Evolutionary conservation across 1,140 invertebrate species (phyloP).

Genomic region (Caenorhabditis elegans): WBcel235 BX284605.5:1357501-1358000

Average conservation of each 20-base stretch:
- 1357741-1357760: background rate
- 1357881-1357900: no score
- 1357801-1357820: constrained; percentile 18
- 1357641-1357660: background rate
- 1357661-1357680: constrained; percentile 17
- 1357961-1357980: no score
- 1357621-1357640: constrained; percentile 18
- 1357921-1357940: no score
- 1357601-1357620: background rate
- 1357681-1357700: constrained; percentile 2
- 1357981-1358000: no score
- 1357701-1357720: constrained; percentile 9
- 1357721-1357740: background rate
- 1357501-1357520: no score
- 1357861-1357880: no score
- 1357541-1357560: no score
- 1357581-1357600: no score
- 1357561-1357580: no score
- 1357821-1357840: background rate
- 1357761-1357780: constrained; percentile 24
- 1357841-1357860: background rate
- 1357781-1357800: background rate
- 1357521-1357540: no score
- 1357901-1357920: no score
- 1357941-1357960: no score